These are phyloP conservation scores for Coecobrya sp. DNA, from an alignment of 2,888 invertebrate species.

Conservation along the genomic window DNA sequence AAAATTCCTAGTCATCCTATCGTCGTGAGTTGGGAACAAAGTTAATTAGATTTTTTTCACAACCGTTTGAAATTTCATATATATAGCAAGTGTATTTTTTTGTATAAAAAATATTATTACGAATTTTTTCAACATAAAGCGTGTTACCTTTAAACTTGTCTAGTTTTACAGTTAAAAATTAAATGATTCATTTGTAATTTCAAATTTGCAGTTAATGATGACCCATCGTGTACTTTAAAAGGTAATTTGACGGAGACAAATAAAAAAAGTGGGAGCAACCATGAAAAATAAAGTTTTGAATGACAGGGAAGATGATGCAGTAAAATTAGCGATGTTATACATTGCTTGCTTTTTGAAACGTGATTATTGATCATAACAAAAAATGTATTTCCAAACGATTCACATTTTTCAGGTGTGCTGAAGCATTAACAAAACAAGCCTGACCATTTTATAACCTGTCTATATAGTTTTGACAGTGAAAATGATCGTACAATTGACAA, in stretches of 20 bases:
- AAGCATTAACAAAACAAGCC: not conserved
- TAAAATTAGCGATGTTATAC: slow-evolving; percentile 1
- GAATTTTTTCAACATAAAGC: not conserved
- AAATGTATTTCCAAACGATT: not conserved
- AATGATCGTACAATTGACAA: not conserved
- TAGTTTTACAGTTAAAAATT: not conserved
- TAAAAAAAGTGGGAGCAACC: not conserved
- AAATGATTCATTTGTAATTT: not conserved
- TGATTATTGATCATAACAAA: slow-evolving; percentile 41
- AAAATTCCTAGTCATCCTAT: slow-evolving; percentile 6
- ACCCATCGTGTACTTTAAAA: not conserved
- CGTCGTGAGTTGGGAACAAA: not conserved
- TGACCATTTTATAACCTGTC: not conserved
- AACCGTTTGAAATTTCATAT: not conserved
- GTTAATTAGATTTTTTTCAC: slow-evolving; percentile 55
- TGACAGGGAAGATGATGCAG: not conserved
- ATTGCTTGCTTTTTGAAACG: not conserved
- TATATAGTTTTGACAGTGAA: not conserved
- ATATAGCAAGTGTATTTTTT: slow-evolving; percentile 6
- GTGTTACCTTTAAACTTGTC: slow-evolving; percentile 13
- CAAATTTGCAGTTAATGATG: not conserved
- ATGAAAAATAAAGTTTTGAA: not conserved
- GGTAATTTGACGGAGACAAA: not conserved
- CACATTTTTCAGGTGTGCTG: slow-evolving; percentile 3
- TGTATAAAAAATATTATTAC: not conserved